Conservation (phyloP, 1,140 invertebrate genomes). For the Galleria mellonella region DNA sequence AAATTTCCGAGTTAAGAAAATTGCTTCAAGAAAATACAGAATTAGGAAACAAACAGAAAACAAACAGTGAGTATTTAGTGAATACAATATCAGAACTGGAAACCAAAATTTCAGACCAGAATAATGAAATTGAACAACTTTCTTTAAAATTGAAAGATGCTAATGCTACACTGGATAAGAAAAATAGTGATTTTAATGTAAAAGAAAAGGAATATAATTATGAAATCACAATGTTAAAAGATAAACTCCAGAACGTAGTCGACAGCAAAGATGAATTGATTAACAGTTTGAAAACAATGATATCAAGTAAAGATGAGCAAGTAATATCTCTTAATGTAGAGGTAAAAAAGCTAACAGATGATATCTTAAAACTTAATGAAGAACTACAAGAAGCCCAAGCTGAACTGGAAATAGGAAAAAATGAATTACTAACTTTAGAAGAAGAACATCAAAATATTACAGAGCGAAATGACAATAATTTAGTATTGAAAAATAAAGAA, state of each 20-base stretch:
- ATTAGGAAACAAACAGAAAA: slow-evolving; percentile 11
- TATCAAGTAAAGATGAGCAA: slow-evolving; percentile 37
- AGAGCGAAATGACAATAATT: slow-evolving; percentile 25
- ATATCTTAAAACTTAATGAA: slow-evolving; percentile 26
- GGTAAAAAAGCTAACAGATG: slow-evolving; percentile 29
- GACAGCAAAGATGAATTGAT: slow-evolving; percentile 37
- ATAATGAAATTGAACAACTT: slow-evolving; percentile 24
- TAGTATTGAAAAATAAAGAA: slow-evolving; percentile 40
- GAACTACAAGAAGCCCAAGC: slow-evolving; percentile 35
- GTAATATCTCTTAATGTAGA: slow-evolving; percentile 35
- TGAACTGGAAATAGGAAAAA: slow-evolving; percentile 43
- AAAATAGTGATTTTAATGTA: slow-evolving; percentile 24
- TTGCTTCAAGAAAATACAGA: slow-evolving; percentile 14
- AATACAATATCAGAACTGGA: slow-evolving; percentile 30
- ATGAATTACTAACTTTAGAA: slow-evolving; percentile 34
- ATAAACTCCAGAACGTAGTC: slow-evolving; percentile 30
- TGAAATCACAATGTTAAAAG: slow-evolving; percentile 24
- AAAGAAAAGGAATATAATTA: slow-evolving; percentile 22
- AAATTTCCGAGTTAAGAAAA: slow-evolving; percentile 16
- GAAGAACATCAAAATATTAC: slow-evolving; percentile 35
- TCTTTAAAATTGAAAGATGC: slow-evolving; percentile 26
- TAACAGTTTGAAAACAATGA: slow-evolving; percentile 27
- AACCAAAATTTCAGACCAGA: slow-evolving; percentile 14
- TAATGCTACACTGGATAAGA: slow-evolving; percentile 13
- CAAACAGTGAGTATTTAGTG: slow-evolving; percentile 17